Conservation (phyloP, 1,140 invertebrate genomes). For the Lethrus apterus region DNA sequence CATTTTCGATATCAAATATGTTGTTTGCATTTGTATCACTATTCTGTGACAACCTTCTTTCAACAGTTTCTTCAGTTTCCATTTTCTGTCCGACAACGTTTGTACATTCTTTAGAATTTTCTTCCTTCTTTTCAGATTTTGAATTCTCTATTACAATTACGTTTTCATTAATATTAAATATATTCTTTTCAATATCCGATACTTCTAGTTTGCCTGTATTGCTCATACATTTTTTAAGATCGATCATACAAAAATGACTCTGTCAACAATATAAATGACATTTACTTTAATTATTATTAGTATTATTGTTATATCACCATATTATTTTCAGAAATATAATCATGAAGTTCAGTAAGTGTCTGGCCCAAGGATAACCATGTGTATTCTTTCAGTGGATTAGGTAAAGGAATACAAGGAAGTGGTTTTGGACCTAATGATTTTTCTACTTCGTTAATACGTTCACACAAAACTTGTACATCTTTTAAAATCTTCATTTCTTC, state of each 20-base stretch:
- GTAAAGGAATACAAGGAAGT: slow-evolving; percentile 51
- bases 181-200: slow-evolving; percentile 5
- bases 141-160: background rate
- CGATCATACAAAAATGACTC: slow-evolving; percentile 37
- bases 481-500: slow-evolving; percentile 52
- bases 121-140: slow-evolving; percentile 23
- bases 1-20: slow-evolving; percentile 26
- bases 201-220: slow-evolving; percentile 17
- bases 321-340: slow-evolving; percentile 53
- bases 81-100: slow-evolving; percentile 24
- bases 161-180: slow-evolving; percentile 5
- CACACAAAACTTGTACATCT: slow-evolving; percentile 56
- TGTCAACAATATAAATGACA: slow-evolving; percentile 19
- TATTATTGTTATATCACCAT: slow-evolving; percentile 26
- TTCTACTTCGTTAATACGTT: slow-evolving; percentile 50
- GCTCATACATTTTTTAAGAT: slow-evolving; percentile 39
- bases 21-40: slow-evolving; percentile 28
- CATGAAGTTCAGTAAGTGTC: slow-evolving; percentile 58
- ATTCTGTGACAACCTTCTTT: slow-evolving; percentile 33
- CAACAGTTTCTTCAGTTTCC: slow-evolving; percentile 42
- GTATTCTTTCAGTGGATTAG: slow-evolving; percentile 50
- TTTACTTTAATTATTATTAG: background rate
- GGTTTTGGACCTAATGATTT: slow-evolving; percentile 46
- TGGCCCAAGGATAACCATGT: slow-evolving; percentile 62
- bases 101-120: background rate